Base-by-base conservation (phyloP, 2,888 invertebrate genomes). In the Lasioglossum morio region DNA sequence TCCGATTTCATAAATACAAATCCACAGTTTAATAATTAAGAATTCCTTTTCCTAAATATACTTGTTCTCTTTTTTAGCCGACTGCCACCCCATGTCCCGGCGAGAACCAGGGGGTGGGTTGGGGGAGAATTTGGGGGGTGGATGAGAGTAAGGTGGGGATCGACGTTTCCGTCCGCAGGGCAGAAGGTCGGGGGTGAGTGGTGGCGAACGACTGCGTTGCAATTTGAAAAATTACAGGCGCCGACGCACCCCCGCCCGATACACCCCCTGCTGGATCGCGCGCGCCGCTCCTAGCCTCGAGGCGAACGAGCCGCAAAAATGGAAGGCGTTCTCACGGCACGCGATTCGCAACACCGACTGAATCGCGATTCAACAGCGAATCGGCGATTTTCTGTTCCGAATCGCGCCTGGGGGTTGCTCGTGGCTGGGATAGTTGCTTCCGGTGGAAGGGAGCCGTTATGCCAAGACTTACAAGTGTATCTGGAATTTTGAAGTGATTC, bases 21-120 rank as follows among this genome's bases (percentile, higher is more conserved):
- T n/a, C n/a, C n/a, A n/a, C 57, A 57, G 57, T n/a, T n/a, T 4
- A n/a, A 57, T 10, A 57, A n/a, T n/a, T 57, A n/a, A 57, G 4
- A 10, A 57, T n/a, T n/a, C 12, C 23, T 57, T 57, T 4, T 93
- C 93, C 92, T 91, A 91, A 93, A 92, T 93, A 94, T 94, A 93
- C 93, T 93, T 89, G 88, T 93, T 93, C 93, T 94, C 94, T 92
- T 93, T 94, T 93, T 93, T 91, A 91, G 91, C 89, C 79, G 79
- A 79, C 82, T 87, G 86, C 84, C 84, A 34, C 81, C 89, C 89
- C 89, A 88, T 81, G 81, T 89, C 77, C 79, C 82, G 66, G 40
- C 77, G 86, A 75, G 70, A 82, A 83, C 83, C 16, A 8, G 83
- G 57, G 77, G 89, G 89, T 84, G 46, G 77, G 14, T 16, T 40